Evolutionary conservation across 2,888 invertebrate species (phyloP), one percentile per base, ranked within the genome.

Genomic region (Octonoba sinensis): DNA sequence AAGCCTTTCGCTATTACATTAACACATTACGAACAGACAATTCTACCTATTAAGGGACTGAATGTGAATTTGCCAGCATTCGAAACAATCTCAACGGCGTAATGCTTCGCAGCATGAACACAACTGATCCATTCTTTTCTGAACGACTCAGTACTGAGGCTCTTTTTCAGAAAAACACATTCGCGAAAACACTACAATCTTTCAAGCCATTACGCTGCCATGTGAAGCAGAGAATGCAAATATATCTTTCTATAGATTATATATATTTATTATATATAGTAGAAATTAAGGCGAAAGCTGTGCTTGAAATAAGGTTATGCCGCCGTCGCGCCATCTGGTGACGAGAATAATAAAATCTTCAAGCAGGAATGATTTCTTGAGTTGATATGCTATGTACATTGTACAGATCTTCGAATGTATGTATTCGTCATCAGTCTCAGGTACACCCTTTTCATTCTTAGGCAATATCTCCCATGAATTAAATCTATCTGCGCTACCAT

Each of bases 371-470:
- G 75, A 74, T 74, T 82, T 82, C 73, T 82, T 73, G 79, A 75
- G 47, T 82, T 82, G 82, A 82, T 82, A 82, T 82, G 82, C 82
- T 82, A 82, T 82, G 76, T 82, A 82, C 82, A 82, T 76, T 76
- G 82, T 82, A 82, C 76, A 75, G 74, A 82, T 82, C 81, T 75
- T 82, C 75, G 71, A 75, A 74, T 82, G 75, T 62, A 49, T 82
- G 73, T 72, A 72, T 62, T 81, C 69, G 62, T 81, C 73, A 73
- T 67, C 79, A 81, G 79, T 54, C 69, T 69, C 79, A 81, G 73
- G 67, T 81, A 81, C 73, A 36, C 54, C 49, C 79, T 74, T 51
- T 67, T 24, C 73, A 62, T 64, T 60, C 57, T 22, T 62, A 59
- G 59, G 54, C 60, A 67, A 59, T 73, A 60, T 69, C 47, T 73